Evolutionary conservation across 35 echinoderm and acorn worm species (phyloP).

Genomic region (Hemicentrotus pulcherrimus): DNA sequence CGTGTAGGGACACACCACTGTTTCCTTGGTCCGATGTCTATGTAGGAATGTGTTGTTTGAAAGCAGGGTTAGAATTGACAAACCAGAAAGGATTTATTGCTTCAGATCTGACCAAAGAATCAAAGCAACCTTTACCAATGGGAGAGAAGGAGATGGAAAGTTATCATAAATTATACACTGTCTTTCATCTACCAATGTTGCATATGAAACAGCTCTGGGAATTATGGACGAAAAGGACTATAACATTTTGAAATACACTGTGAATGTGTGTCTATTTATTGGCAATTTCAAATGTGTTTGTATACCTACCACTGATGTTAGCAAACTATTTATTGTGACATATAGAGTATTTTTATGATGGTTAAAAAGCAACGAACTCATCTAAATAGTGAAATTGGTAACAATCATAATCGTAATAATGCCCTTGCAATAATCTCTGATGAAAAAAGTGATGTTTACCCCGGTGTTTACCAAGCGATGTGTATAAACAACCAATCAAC

Average conservation of each 20-base stretch:
- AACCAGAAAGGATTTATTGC: constrained; percentile 29
- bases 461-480: too few species aligned
- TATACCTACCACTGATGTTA: too few species aligned
- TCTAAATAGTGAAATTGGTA: too few species aligned
- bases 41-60: constrained; percentile 38
- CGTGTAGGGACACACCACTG: background rate
- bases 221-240: constrained; percentile 27
- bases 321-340: too few species aligned
- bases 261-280: background rate
- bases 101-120: background rate
- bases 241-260: background rate
- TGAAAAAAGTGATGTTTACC: too few species aligned
- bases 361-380: too few species aligned
- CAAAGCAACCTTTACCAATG: background rate
- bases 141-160: background rate
- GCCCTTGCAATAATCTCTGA: too few species aligned
- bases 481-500: too few species aligned
- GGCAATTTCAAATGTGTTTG: too few species aligned
- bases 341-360: too few species aligned
- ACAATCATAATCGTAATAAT: too few species aligned
- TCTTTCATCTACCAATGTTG: constrained; percentile 18
- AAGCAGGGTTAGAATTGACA: background rate
- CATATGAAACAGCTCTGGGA: constrained; percentile 30
- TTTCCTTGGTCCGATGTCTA: constrained; percentile 49
- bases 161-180: constrained; percentile 22